Conservation (phyloP, 1,140 invertebrate species). For the Aphaenogaster floridana region DNA sequence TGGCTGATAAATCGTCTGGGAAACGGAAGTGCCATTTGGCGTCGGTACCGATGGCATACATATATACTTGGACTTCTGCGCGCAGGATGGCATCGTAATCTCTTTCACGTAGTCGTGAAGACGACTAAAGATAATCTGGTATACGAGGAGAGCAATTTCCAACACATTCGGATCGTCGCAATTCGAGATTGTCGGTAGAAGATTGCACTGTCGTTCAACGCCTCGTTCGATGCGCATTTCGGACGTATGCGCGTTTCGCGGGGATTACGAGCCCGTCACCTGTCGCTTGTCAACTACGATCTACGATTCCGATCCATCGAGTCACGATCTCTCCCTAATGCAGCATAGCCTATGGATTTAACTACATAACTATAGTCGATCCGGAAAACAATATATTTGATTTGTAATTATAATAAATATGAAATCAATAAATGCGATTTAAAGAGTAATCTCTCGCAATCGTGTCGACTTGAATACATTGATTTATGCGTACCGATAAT, state of each 20-base stretch:
- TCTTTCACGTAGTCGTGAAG: slow-evolving; percentile 77
- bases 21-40: slow-evolving; percentile 64
- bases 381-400: background rate
- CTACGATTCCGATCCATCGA: background rate
- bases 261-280: slow-evolving; percentile 46
- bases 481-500: slow-evolving; percentile 18
- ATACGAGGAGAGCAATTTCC: slow-evolving; percentile 57
- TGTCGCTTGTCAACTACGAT: background rate
- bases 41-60: background rate
- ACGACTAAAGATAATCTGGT: slow-evolving; percentile 78
- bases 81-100: slow-evolving; percentile 71
- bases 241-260: slow-evolving; percentile 35
- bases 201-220: slow-evolving; percentile 61
- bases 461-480: background rate
- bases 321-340: background rate
- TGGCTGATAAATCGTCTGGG: slow-evolving; percentile 19
- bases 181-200: slow-evolving; percentile 74
- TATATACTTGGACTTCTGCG: slow-evolving; percentile 18
- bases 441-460: background rate
- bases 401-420: background rate
- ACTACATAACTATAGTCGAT: background rate
- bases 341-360: background rate
- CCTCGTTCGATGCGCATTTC: background rate
- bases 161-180: slow-evolving; percentile 45
- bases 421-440: background rate